Evolutionary conservation across 2,888 invertebrate genomes (phyloP).

Genomic region (Mesochorus sp.): DNA sequence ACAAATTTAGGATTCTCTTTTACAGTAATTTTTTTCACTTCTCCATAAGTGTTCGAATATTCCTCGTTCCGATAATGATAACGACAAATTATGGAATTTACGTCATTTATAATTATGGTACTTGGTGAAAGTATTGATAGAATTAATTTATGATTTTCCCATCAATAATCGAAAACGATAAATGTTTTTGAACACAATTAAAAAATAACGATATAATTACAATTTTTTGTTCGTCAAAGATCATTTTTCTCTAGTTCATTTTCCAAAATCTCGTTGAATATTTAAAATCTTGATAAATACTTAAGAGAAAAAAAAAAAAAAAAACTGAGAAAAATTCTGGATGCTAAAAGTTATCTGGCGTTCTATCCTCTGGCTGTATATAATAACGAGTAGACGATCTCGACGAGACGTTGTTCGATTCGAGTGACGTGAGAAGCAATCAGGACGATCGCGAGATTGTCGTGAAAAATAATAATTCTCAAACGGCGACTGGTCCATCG

Average conservation of each 20-base stretch:
- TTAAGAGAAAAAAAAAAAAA: background rate
- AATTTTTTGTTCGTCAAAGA: no score
- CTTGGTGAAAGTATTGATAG: no score
- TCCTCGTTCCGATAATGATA: background rate
- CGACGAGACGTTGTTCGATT: conserved; percentile 80
- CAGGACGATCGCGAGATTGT: conserved; percentile 61
- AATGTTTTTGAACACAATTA: no score
- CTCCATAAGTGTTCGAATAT: background rate
- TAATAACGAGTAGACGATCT: conserved; percentile 80
- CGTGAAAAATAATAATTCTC: background rate
- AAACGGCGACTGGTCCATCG: conserved; percentile 26
- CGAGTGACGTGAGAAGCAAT: conserved; percentile 67
- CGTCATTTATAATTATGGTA: background rate
- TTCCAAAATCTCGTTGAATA: no score
- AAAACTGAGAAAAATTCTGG: background rate
- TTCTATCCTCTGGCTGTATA: conserved; percentile 24
- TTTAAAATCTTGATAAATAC: background rate
- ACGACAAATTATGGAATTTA: background rate
- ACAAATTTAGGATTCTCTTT: conserved; percentile 4
- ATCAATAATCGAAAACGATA: no score
- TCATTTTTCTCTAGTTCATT: no score
- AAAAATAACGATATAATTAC: no score
- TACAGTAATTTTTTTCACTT: background rate
- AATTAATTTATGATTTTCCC: no score
- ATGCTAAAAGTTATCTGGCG: conserved; percentile 16